Conservation (phyloP, 2,888 invertebrate genomes). For the Clitarchus hookeri region DNA sequence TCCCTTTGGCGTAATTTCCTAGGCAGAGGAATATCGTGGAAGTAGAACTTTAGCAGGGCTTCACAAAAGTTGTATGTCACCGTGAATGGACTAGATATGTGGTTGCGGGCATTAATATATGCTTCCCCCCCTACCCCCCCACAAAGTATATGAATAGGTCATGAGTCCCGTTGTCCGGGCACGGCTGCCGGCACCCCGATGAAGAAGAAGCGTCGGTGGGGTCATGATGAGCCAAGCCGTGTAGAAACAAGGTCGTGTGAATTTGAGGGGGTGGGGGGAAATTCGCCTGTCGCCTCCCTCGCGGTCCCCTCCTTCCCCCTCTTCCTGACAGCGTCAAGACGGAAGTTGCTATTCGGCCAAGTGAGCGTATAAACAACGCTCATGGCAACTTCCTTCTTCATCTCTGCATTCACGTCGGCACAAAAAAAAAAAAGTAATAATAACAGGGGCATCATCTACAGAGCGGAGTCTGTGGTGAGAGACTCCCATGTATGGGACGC, state of each 20-base stretch:
- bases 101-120: no score
- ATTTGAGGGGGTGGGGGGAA: background rate
- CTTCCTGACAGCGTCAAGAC: background rate
- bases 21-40: no score
- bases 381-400: constrained; percentile 2
- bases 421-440: background rate
- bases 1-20: no score
- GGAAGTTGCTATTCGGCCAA: constrained; percentile 14
- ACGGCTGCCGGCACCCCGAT: no score
- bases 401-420: background rate
- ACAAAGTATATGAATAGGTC: no score
- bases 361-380: constrained; percentile 5
- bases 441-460: background rate
- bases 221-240: background rate
- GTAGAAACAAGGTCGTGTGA: background rate
- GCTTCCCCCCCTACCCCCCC: no score
- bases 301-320: background rate
- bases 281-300: background rate
- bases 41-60: no score
- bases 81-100: no score
- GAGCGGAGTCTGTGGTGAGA: background rate
- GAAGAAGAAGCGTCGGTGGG: background rate
- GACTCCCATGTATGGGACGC: background rate
- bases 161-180: no score
- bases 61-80: no score